phyloP scores from a whole-genome alignment of 1,140 invertebrate species.

The Calliphora vicina region DNA sequence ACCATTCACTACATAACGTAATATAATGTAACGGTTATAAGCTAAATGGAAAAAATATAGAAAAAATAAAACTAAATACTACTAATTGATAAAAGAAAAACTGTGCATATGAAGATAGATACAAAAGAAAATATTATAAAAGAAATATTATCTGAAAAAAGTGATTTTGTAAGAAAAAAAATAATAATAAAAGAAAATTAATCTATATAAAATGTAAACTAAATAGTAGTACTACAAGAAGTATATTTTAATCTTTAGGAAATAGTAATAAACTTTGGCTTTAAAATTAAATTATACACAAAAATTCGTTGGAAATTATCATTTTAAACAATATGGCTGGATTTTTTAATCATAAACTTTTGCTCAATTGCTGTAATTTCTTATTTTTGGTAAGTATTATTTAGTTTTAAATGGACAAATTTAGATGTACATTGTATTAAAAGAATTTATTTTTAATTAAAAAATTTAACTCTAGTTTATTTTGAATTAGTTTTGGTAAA shows the following conservation, averaged over 20 bases:
- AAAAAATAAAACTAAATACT: not conserved
- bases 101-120: not conserved
- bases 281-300: too few species aligned
- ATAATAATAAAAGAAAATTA: constrained; percentile 11
- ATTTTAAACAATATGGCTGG: constrained; percentile 43
- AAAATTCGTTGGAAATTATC: not conserved
- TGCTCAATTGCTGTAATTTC: constrained; percentile 59
- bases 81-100: not conserved
- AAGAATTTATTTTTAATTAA: not conserved
- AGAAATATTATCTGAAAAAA: constrained; percentile 6
- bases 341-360: constrained; percentile 54
- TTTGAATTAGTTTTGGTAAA: too few species aligned
- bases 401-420: not conserved
- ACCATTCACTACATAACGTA: not conserved
- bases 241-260: not conserved
- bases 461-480: too few species aligned
- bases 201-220: not conserved
- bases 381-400: constrained; percentile 54
- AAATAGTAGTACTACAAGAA: not conserved
- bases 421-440: too few species aligned
- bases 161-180: not conserved
- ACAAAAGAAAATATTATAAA: not conserved
- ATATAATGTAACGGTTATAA: constrained; percentile 16
- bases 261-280: constrained; percentile 1
- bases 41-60: not conserved